A percentile compares a stretch with the other conserved stretches of the same genome.
These are phyloP conservation scores for Chaetops frenatus DNA, from an alignment of 2,113 vertebrate genomes.

Conservation along the genomic window DNA sequence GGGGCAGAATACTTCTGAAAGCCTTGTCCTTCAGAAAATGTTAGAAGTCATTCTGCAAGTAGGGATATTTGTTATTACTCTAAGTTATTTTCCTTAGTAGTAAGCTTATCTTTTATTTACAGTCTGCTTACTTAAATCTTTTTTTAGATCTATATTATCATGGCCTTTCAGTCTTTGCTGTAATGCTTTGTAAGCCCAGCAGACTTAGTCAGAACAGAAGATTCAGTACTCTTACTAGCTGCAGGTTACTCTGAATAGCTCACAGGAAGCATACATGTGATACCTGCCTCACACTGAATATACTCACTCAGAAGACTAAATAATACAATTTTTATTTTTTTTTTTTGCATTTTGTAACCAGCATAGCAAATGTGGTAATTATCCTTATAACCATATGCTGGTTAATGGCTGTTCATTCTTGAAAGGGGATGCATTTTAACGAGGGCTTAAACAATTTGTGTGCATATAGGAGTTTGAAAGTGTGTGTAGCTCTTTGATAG, in stretches of 20 bases:
- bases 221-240: background rate
- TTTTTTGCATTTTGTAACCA: background rate
- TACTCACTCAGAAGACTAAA: background rate
- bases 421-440: background rate
- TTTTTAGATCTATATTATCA: background rate
- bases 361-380: background rate
- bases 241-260: background rate
- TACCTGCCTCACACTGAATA: background rate
- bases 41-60: background rate
- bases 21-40: background rate
- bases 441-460: background rate
- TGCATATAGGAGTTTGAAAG: background rate
- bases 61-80: background rate
- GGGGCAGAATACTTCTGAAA: background rate
- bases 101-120: background rate
- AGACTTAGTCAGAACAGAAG: background rate
- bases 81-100: background rate
- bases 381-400: background rate
- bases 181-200: background rate
- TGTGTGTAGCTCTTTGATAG: background rate
- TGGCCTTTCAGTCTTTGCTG: background rate
- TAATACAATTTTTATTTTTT: background rate
- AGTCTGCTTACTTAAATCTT: background rate
- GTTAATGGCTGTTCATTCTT: background rate
- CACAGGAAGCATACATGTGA: background rate